Evolutionary conservation across 2,113 vertebrate species (phyloP).

Genomic region (Piprites chloris): DNA sequence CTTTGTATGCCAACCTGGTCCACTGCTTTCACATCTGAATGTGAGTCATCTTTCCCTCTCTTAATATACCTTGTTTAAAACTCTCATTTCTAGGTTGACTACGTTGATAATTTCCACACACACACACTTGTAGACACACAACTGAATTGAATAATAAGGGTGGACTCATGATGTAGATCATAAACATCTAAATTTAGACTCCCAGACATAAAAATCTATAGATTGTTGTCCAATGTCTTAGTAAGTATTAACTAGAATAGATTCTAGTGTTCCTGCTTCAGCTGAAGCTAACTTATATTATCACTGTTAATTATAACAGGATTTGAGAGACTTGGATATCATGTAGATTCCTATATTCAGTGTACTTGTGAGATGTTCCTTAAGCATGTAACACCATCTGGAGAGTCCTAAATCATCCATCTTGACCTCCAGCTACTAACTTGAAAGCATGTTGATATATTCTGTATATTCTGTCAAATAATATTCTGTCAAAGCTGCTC

Average conservation of each 20-base stretch:
- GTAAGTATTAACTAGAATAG: not conserved
- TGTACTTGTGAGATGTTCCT: not conserved
- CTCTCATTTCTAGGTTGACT: not conserved
- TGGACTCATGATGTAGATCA: not conserved
- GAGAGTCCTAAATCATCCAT: not conserved
- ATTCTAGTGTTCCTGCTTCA: not conserved
- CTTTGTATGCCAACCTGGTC: not conserved
- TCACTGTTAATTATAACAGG: not conserved
- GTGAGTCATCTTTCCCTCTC: not conserved
- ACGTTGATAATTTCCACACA: not conserved
- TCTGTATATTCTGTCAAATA: not conserved
- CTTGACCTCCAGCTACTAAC: not conserved
- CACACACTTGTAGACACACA: not conserved
- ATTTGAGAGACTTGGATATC: not conserved
- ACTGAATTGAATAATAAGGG: not conserved
- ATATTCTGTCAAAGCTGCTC: not conserved
- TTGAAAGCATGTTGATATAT: not conserved
- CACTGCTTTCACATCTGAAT: not conserved
- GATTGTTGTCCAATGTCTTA: not conserved
- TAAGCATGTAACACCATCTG: not conserved
- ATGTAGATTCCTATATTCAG: not conserved
- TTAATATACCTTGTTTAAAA: not conserved
- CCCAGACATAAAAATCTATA: not conserved
- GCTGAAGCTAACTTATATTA: not conserved
- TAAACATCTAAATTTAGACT: not conserved